Evolutionary conservation across 2,113 vertebrate genomes (phyloP), one percentile per base, ranked within the genome.

Genomic region (Scytalopus superciliaris): DNA sequence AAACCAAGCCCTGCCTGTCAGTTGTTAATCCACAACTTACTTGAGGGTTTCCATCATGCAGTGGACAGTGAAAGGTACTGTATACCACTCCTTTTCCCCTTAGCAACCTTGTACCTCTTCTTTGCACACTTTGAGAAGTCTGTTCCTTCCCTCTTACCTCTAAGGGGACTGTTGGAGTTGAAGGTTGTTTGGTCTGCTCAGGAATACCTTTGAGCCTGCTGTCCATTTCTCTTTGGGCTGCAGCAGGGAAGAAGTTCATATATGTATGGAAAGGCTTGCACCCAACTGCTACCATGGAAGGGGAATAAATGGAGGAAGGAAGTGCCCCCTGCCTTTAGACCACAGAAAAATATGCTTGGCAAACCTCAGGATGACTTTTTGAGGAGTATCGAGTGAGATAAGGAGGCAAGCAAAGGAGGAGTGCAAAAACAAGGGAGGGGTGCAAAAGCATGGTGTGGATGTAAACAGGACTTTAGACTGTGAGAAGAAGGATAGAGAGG

Each of bases 1-100:
- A 79, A 77, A 44, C 3, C 0, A 0, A 24, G 17, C 53, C 11
- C 25, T 68, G 24, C n/a, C 40, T 62, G 14, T 49, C 55, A 62
- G 25, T 47, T 82, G 39, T 78, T 82, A 52, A 74, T 83, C 37
- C 27, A 30, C 52, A 70, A 12, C 8, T 83, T 25, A 47, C 30
- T 56, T 49, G 17, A 60, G 47, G 1, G 0, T 45, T 78, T 85
- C 25, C 19, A 19, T 70, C 8, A 3, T 25, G 3, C 23, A 35
- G 3, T 45, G 44, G 21, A 22, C 64, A 67, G 28, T 24, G 31
- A 33, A 80, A 70, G 44, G 25, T 63, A 8, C 47, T 49, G 37
- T 57, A 33, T 47, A 52, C 3, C 30, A n/a, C 7, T 7, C 19
- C 22, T 70, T 40, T 53, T 35, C 8, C 16, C 22, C 12, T 35